These are phyloP conservation scores for Carterocephalus palaemon DNA, from an alignment of 2,888 invertebrate species.

Conservation along the genomic window DNA sequence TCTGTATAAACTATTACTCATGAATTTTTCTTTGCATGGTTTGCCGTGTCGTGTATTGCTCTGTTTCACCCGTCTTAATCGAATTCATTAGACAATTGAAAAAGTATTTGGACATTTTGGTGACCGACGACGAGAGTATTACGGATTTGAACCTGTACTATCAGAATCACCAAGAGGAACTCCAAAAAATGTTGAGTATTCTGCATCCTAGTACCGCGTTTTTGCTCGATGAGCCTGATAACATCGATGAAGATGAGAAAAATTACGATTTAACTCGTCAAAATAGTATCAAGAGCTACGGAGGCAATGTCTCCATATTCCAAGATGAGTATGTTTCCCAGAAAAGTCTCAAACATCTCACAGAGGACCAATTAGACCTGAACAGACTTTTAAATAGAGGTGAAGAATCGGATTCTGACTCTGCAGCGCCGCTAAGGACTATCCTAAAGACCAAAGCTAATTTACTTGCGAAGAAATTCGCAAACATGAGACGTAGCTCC, in stretches of 20 bases:
- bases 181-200: conserved; percentile 58
- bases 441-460: conserved; percentile 81
- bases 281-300: conserved; percentile 53
- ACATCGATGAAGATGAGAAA: conserved; percentile 61
- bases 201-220: conserved; percentile 61
- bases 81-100: conserved; percentile 67
- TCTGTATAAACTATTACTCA: conserved; percentile 41
- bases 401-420: conserved; percentile 66
- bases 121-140: conserved; percentile 66
- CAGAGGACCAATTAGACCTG: conserved; percentile 66
- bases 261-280: conserved; percentile 46
- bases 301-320: conserved; percentile 58
- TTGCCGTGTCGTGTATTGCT: conserved; percentile 62
- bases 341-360: conserved; percentile 59
- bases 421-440: conserved; percentile 68
- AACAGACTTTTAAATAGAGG: conserved; percentile 76
- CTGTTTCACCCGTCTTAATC: conserved; percentile 32
- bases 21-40: conserved; percentile 71
- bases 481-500: conserved; percentile 77
- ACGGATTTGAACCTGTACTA: conserved; percentile 65
- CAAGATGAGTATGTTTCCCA: conserved; percentile 60
- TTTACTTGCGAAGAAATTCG: conserved; percentile 81
- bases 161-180: conserved; percentile 62
- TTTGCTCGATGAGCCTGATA: conserved; percentile 60
- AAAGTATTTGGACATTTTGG: conserved; percentile 81